Percentiles rank a stretch among this genome's conserved stretches.
Conservation (phyloP, 2,888 invertebrate species). For the Cephus spinipes region DNA sequence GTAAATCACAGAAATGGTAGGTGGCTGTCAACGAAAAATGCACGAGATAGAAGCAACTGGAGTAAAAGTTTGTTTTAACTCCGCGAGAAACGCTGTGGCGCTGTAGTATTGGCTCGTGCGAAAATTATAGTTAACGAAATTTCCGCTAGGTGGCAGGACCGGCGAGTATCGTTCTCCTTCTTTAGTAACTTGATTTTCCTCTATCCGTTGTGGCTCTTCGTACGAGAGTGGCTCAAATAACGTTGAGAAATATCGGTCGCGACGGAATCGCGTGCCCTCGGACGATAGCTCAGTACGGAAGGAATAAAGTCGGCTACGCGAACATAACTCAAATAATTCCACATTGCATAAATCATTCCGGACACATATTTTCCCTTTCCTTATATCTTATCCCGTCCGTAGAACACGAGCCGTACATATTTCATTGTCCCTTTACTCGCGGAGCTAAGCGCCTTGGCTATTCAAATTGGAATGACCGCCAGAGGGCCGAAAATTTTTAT, state of each 20-base stretch:
- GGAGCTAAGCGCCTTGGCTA: constrained; percentile 25
- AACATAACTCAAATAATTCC: constrained; percentile 11
- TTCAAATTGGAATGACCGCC: constrained; percentile 33
- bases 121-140: not conserved
- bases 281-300: not conserved
- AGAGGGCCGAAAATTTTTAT: constrained; percentile 38
- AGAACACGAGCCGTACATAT: constrained; percentile 39
- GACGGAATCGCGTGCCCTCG: constrained; percentile 8
- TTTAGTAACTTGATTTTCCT: not conserved
- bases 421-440: constrained; percentile 34
- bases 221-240: not conserved
- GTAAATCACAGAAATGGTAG: constrained; percentile 61
- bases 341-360: constrained; percentile 23
- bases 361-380: constrained; percentile 22
- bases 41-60: constrained; percentile 57
- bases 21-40: constrained; percentile 65
- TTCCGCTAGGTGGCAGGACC: not conserved
- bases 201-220: not conserved
- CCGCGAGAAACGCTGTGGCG: constrained; percentile 34
- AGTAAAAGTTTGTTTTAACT: constrained; percentile 60
- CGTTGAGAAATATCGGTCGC: not conserved
- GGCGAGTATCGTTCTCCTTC: not conserved
- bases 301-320: constrained; percentile 9
- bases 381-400: constrained; percentile 32
- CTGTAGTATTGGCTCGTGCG: not conserved